These are phyloP conservation scores for Heterohyrax brucei DNA, from an alignment of 2,797 vertebrate genomes.

Conservation along the genomic window DNA sequence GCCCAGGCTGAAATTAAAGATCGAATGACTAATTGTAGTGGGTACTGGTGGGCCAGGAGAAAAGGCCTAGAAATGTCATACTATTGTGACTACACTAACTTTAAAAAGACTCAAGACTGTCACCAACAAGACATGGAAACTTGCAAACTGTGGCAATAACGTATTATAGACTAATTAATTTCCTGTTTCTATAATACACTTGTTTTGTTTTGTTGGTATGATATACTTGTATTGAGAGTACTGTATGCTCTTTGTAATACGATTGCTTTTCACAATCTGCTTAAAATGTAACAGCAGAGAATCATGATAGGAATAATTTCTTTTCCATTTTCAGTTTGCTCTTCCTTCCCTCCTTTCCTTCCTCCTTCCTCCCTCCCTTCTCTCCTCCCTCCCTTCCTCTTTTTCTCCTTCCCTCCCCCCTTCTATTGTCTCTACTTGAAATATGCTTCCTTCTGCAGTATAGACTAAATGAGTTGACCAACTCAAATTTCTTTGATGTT, in stretches of 20 bases:
- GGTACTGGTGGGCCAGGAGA: conserved; percentile 56
- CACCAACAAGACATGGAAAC: conserved; percentile 70
- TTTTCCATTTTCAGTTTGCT: conserved; percentile 44
- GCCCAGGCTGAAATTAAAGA: conserved; percentile 78
- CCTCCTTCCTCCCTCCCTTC: not conserved
- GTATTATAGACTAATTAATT: conserved; percentile 87
- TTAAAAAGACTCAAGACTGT: conserved; percentile 73
- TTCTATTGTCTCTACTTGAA: not conserved
- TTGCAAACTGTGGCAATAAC: conserved; percentile 75
- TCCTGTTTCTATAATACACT: conserved; percentile 85
- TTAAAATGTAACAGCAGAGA: conserved; percentile 86
- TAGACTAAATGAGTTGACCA: not conserved
- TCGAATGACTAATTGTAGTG: conserved; percentile 68
- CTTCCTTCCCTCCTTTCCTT: fast-evolving
- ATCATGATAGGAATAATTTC: conserved; percentile 80
- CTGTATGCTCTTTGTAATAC: conserved; percentile 87
- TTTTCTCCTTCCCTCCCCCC: not conserved
- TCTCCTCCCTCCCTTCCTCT: not conserved
- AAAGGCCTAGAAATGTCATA: conserved; percentile 72
- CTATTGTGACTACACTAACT: conserved; percentile 47
- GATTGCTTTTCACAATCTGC: conserved; percentile 89
- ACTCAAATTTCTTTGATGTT: not conserved
- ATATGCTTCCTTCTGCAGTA: conserved; percentile 26
- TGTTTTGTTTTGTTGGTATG: conserved; percentile 74
- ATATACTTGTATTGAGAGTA: conserved; percentile 85